Evolutionary conservation across 1,140 invertebrate genomes (phyloP), one percentile per base, ranked within the genome.

Genomic region (Musca vetustissima): DNA sequence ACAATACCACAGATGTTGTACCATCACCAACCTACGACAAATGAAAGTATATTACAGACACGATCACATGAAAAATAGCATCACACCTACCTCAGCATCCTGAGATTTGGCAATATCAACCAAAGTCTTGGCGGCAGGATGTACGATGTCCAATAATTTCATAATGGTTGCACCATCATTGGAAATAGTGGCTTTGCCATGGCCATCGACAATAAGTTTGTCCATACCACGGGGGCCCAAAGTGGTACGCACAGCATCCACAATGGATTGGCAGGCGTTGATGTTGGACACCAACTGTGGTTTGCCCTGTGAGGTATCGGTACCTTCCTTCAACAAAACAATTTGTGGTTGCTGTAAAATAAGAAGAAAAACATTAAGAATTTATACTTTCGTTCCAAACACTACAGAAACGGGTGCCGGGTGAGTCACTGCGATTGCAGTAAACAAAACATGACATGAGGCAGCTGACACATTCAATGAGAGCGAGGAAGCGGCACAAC

Each of bases 151-250:
- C 49, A 99, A 84, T 25, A 98, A 86, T 84, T 98, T 99, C 87
- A 99, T 89, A 72, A 99, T 99, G 15, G 98, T 99, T 8, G 98
- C 98, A 22, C 98, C 98, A 86, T 99, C 98, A 83, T 99, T 99
- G 1, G 98, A 99, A 75, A 99, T 99, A 1, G 96, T 97, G 0
- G 95, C 91, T 83, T 95, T 95, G 3, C 95, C 92, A 73, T 89
- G 89, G 67, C 86, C 84, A 82, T 97, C 92, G 1, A 99, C 96
- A 76, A 99, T 98, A 22, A 99, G 86, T 84, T 99, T 99, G 83
- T 99, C 98, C 97, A 99, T 98, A 43, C 98, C 98, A 36, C 98
- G 88, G 53, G 98, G 98, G 69, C 98, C 98, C 11, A 99, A 85
- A 3, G 98, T 99, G 17, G 98, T 99, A 52, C 96, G 88, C 3